phyloP scores from a whole-genome alignment of 2,888 invertebrate genomes.

The Cetonia aurata region DNA sequence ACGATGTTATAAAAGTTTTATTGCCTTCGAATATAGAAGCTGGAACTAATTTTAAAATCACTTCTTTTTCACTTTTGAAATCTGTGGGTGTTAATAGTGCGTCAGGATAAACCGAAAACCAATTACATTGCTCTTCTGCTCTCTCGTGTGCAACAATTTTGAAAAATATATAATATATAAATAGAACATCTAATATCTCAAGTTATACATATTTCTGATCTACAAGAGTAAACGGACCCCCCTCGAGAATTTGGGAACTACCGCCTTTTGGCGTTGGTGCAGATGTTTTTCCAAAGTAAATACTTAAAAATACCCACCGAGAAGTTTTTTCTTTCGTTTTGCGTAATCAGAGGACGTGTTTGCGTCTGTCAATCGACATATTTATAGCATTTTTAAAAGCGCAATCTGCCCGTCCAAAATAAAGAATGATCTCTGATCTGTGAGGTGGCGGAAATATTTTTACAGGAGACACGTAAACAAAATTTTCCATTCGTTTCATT shows the following conservation, averaged over 20 bases:
- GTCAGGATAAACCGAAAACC: background rate
- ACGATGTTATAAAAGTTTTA: too few species aligned
- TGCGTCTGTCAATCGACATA: conserved; percentile 14
- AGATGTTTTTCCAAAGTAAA: conserved; percentile 26
- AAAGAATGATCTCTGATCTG: background rate
- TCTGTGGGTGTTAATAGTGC: conserved; percentile 6
- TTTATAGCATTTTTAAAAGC: background rate
- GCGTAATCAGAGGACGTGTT: conserved; percentile 19
- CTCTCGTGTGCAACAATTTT: too few species aligned
- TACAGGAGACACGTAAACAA: background rate
- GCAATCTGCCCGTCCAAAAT: conserved; percentile 4
- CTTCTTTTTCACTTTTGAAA: conserved; percentile 1
- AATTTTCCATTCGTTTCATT: background rate
- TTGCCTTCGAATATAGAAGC: too few species aligned
- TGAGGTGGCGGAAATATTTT: background rate
- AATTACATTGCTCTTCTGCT: too few species aligned
- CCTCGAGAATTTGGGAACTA: background rate
- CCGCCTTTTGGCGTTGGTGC: conserved; percentile 5
- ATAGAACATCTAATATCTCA: background rate
- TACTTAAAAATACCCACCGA: conserved; percentile 7
- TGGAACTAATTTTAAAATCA: too few species aligned
- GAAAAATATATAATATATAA: background rate
- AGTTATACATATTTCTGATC: conserved; percentile 10
- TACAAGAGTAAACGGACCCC: background rate
- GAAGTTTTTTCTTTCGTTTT: conserved; percentile 16